Evolutionary conservation across 2,113 vertebrate genomes (phyloP), one percentile per base, ranked within the genome.

Genomic region (Toxotes chatareus): DNA sequence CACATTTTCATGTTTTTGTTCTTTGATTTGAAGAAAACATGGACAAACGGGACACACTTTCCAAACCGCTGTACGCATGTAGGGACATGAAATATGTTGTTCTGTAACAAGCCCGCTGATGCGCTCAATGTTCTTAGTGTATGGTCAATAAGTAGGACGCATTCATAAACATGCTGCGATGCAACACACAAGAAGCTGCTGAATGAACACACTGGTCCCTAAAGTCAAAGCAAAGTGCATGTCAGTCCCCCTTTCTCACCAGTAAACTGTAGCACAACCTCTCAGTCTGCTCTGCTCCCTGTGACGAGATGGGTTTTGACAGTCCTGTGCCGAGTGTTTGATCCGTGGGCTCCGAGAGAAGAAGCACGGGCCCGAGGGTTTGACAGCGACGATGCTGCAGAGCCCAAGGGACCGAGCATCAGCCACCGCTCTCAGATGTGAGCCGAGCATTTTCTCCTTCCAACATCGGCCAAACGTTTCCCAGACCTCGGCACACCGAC

Each of bases 71-170:
- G 12, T 4, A 49, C 61, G 32, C 49, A 47, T 36, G 2, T 19
- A 7, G 40, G 12, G 21, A 73, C 4, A 31, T 78, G 10, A 73
- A 83, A 3, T 55, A 9, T 75, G 53, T 56, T 73, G 61, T 61
- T 69, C 66, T 69, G 4, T 72, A 82, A 59, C 64, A 42, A 73
- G 47, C 61, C 69, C 57, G 55, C 49, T 32, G 7, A 44, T 72
- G 44, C 40, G 7, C 9, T 47, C 23, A 46, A 1, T 17, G 69
- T 34, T 79, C 17, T 71, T 73, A 47, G 70, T 46, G 67, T 70
- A 62, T 80, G 71, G 71, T 38, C 44, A 36, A 68, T 73, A 89
- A 80, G 79, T 90, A 85, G 86, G 86, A 82, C 77, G 69, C 76
- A 57, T 75, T 65, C 70, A 63, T 63, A 89, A 88, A 85, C 69